Percentiles rank a stretch among this genome's conserved stretches.
These are phyloP conservation scores for Petrosia ficiformis DNA, from an alignment of 37 sponge, comb jelly and placozoan genomes.

Conservation along the genomic window DNA sequence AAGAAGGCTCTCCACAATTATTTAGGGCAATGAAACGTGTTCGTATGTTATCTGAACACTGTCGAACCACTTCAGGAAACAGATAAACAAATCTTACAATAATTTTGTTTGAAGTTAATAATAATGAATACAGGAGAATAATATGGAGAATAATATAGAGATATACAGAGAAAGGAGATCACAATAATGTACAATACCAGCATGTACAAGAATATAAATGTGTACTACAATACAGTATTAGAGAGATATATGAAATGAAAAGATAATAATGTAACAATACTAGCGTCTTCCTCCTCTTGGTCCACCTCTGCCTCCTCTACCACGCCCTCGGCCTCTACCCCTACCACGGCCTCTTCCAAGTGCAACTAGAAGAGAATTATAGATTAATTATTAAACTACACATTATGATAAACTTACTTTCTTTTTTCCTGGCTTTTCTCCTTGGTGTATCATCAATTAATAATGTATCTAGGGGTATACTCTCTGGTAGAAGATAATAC, in stretches of 20 bases:
- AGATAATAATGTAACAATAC: neutral
- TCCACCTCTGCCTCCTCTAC: constrained; percentile 60
- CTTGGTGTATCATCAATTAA: constrained; percentile 91
- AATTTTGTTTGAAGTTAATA: no score
- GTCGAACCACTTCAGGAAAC: no score
- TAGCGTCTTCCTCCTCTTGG: constrained; percentile 41
- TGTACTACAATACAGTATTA: no score
- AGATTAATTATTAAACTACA: neutral
- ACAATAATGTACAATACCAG: no score
- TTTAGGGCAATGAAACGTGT: neutral
- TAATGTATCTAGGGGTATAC: constrained; percentile 90
- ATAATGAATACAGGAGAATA: no score
- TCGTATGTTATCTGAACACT: constrained; percentile 9
- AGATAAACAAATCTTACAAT: no score
- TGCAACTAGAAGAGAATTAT: constrained; percentile 27
- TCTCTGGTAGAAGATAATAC: constrained; percentile 94
- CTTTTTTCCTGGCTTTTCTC: constrained; percentile 57
- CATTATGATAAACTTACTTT: constrained; percentile 13
- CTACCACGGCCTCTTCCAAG: constrained; percentile 73
- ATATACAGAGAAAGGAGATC: no score
- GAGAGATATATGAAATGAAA: no score
- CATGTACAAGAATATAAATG: no score
- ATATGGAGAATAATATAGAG: no score
- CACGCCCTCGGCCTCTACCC: constrained; percentile 74
- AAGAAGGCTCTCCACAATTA: neutral